Evolutionary conservation across 2,113 vertebrate species (phyloP), one percentile per base, ranked within the genome.

Genomic region (Oreamnos americanus): DNA sequence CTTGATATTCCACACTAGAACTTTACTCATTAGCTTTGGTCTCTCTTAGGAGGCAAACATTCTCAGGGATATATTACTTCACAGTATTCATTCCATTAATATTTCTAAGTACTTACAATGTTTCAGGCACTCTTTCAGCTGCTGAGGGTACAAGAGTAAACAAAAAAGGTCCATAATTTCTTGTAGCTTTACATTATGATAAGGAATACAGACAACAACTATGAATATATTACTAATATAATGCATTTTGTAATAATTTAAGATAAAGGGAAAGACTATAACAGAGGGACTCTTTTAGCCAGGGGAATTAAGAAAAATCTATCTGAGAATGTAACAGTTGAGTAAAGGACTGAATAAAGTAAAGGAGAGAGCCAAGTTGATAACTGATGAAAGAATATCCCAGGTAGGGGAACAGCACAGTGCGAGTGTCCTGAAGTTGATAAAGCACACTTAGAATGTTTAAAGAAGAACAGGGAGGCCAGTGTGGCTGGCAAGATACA

Each of bases 1-100:
- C 58, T 39, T 74, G 15, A 57, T 64, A 88, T 58, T 3, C 47
- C 21, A 60, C 5, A 89, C 43, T 51, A 60, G n/a, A 96, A 92
- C 2, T 81, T 84, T 12, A 90, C 21, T 57, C 8, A 25, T 86
- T 55, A 91, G 33, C 47, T 94, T 78, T 88, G 39, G 78, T 78
- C 47, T 96, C 26, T 84, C 26, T 25, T 84, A 89, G 74, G 26
- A 94, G 49, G 43, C 78, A 96, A 96, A 85, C 90, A 92, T 45
- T 64, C 49, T 94, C 43, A 91, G 39, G 53, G 51, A 96, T 67
- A 26, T 91, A 53, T 55, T 15, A 92, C 45, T 88, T 88, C 45
- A 88, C 45, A 92, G 8, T 91, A 87, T 90, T 82, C 36, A 90
- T 93, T 87, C 53, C 58, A 89, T 53, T 92, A 94, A 86, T 85